These are phyloP conservation scores for Planiliza haematocheilus DNA, from an alignment of 2,113 vertebrate species.

Conservation along the genomic window DNA sequence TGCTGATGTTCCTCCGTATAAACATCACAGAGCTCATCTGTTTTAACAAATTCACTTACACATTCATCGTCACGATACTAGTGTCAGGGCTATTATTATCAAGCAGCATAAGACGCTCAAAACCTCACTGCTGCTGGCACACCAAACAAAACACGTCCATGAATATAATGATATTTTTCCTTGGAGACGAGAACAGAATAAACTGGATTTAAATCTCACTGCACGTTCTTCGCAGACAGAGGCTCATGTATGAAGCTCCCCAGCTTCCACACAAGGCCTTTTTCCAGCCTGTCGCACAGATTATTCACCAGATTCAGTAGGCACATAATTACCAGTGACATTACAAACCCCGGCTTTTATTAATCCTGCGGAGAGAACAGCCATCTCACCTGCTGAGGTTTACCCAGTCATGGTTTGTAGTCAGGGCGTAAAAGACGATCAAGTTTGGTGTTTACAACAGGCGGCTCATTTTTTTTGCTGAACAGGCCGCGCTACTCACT, in stretches of 20 bases:
- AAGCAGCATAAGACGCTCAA: not conserved
- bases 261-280: slow-evolving; percentile 9
- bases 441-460: not conserved
- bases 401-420: slow-evolving; percentile 8
- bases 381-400: not conserved
- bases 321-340: slow-evolving; percentile 39
- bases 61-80: not conserved
- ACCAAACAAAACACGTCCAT: not conserved
- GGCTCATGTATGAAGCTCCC: slow-evolving; percentile 10
- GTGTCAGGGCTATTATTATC: not conserved
- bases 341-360: slow-evolving; percentile 23
- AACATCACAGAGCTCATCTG: not conserved
- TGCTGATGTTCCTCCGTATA: not conserved
- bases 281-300: slow-evolving; percentile 26
- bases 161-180: not conserved
- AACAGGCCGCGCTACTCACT: slow-evolving; percentile 1
- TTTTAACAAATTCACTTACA: not conserved
- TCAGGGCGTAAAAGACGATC: not conserved
- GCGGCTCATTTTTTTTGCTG: not conserved
- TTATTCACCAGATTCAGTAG: slow-evolving; percentile 31
- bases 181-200: slow-evolving; percentile 2
- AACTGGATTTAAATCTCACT: not conserved
- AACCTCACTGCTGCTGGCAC: not conserved
- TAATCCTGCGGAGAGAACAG: slow-evolving; percentile 18
- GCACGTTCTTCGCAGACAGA: not conserved